phyloP scores from a whole-genome alignment of 2,888 invertebrate species.

The Parnassius mnemosyne region DNA sequence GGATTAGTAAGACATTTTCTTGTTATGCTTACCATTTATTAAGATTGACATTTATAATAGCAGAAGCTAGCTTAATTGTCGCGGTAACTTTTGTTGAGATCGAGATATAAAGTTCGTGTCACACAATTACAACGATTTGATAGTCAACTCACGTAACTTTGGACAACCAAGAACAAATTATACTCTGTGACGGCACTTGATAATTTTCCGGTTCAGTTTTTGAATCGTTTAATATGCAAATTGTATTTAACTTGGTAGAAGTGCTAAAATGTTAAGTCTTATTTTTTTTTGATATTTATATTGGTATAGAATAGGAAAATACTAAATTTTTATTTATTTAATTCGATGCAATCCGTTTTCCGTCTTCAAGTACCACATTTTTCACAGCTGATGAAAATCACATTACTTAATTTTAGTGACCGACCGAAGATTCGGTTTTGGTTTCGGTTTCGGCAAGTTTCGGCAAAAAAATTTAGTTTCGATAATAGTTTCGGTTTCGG shows the following conservation, averaged over 20 bases:
- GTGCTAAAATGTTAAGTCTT: constrained; percentile 27
- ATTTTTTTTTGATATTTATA: constrained; percentile 21
- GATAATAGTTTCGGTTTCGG: too few relatives aligned
- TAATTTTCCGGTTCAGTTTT: constrained; percentile 39
- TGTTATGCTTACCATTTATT: neutral
- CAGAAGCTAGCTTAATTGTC: constrained; percentile 53
- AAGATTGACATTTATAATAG: constrained; percentile 40
- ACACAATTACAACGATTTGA: constrained; percentile 62
- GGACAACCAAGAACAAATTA: constrained; percentile 51
- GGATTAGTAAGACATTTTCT: too few relatives aligned
- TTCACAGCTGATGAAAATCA: too few relatives aligned
- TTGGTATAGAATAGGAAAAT: neutral
- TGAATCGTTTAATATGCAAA: constrained; percentile 38
- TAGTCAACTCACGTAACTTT: constrained; percentile 50
- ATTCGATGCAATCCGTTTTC: too few relatives aligned
- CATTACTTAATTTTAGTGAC: too few relatives aligned
- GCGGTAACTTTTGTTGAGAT: constrained; percentile 52
- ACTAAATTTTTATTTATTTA: too few relatives aligned
- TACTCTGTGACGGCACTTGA: constrained; percentile 45
- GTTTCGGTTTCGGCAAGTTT: too few relatives aligned
- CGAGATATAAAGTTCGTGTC: constrained; percentile 57
- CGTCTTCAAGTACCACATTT: too few relatives aligned
- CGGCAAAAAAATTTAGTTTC: too few relatives aligned
- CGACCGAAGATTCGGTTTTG: too few relatives aligned
- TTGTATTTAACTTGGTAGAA: constrained; percentile 38